These are phyloP conservation scores for Folsomia candida DNA, from an alignment of 2,888 invertebrate genomes.

Conservation along the genomic window DNA sequence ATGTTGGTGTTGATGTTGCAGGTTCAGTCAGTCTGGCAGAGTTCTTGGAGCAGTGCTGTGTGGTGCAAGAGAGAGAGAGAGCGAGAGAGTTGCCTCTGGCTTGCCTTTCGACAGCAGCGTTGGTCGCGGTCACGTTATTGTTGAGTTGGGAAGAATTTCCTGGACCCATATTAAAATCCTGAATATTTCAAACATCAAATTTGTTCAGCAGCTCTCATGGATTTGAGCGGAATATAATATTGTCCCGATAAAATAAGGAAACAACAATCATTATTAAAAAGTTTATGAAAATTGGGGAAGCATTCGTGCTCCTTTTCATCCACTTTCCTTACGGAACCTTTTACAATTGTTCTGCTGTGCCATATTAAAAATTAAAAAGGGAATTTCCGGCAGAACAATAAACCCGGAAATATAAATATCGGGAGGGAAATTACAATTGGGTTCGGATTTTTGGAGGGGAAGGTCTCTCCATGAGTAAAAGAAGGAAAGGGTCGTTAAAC, in stretches of 20 bases:
- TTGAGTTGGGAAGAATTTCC: not conserved
- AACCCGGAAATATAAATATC: not conserved
- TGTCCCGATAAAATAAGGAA: not conserved
- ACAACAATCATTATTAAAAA: slow-evolving; percentile 1
- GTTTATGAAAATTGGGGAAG: not conserved
- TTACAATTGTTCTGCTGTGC: no score
- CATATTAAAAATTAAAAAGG: not conserved
- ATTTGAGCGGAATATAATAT: no score
- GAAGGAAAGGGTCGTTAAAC: slow-evolving; percentile 8
- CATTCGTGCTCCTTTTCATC: not conserved
- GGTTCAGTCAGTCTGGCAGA: slow-evolving; percentile 12
- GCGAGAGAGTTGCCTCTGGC: not conserved
- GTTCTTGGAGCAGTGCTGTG: slow-evolving; percentile 4
- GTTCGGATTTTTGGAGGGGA: not conserved
- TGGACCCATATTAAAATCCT: not conserved
- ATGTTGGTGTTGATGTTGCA: not conserved
- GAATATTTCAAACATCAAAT: not conserved
- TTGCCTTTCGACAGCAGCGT: not conserved
- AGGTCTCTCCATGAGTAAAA: not conserved
- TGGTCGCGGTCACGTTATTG: not conserved
- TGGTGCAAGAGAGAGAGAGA: no score
- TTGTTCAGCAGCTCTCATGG: no score
- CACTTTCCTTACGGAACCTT: not conserved
- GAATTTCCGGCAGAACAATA: not conserved
- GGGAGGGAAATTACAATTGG: not conserved